Evolutionary conservation across 2,113 vertebrate genomes (phyloP).

Genomic region (Rhodinocichla rosea): DNA sequence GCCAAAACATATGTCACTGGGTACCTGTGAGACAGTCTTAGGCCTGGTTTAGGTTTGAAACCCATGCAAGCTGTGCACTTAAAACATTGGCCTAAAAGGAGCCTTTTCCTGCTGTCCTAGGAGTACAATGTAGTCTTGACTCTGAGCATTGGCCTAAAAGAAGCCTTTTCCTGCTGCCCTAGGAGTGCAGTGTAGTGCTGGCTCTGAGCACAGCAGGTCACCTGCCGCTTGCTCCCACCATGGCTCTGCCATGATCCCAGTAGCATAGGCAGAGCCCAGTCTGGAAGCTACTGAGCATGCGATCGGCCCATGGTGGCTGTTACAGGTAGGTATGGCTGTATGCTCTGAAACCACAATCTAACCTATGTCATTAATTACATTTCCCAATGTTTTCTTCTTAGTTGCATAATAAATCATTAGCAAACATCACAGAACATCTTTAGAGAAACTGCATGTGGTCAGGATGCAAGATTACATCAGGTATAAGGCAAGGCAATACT

Average conservation of each 20-base stretch:
- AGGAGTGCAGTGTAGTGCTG: neutral
- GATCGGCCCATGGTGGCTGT: neutral
- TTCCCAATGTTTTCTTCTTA: neutral
- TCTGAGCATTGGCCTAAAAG: neutral
- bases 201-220: neutral
- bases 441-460: neutral
- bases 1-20: neutral
- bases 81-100: neutral
- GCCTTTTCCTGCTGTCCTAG: neutral
- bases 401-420: neutral
- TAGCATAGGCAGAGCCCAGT: neutral
- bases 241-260: neutral
- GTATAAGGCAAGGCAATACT: neutral
- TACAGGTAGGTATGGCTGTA: neutral
- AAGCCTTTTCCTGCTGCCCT: neutral
- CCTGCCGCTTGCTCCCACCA: neutral
- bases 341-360: neutral
- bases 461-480: neutral
- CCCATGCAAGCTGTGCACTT: neutral
- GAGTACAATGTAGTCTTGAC: neutral
- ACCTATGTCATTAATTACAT: neutral
- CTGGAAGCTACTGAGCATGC: neutral
- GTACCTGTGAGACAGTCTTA: neutral
- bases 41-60: neutral
- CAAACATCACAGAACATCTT: neutral